phyloP scores from a whole-genome alignment of 2,888 invertebrate genomes.

The Chromoteleia sp. region DNA sequence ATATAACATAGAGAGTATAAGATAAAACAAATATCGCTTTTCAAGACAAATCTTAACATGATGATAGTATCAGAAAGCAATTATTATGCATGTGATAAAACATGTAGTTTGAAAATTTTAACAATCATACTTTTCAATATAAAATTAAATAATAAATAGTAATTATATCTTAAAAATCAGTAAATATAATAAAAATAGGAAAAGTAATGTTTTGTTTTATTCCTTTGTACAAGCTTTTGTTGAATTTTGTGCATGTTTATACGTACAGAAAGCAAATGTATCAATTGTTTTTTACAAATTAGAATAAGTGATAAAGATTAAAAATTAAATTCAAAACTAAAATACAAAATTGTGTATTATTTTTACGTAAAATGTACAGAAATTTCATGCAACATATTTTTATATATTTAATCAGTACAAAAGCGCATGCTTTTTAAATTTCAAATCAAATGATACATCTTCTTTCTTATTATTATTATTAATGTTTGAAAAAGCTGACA shows the following conservation, averaged over 20 bases:
- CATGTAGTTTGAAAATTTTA: no score
- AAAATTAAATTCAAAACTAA: not conserved
- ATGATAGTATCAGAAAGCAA: no score
- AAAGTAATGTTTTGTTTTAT: not conserved
- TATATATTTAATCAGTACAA: no score
- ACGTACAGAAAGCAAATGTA: slow-evolving; percentile 30
- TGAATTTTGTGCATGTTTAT: not conserved
- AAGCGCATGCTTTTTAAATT: not conserved
- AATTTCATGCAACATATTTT: no score
- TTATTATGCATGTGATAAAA: no score
- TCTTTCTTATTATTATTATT: slow-evolving; percentile 3
- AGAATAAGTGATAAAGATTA: not conserved
- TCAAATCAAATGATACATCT: slow-evolving; percentile 24
- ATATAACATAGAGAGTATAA: not conserved
- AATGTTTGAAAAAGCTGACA: no score
- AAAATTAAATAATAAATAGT: not conserved
- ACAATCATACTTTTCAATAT: no score
- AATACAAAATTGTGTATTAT: not conserved
- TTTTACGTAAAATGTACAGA: no score
- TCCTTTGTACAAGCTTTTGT: slow-evolving; percentile 22
- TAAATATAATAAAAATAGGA: no score
- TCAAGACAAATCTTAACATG: no score
- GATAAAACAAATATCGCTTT: not conserved
- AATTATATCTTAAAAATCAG: not conserved
- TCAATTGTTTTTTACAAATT: slow-evolving; percentile 2